Percentiles rank a stretch among this genome's conserved stretches.
Conservation (phyloP, 2,888 invertebrate species). For the Harpagoxenus sublaevis region DNA sequence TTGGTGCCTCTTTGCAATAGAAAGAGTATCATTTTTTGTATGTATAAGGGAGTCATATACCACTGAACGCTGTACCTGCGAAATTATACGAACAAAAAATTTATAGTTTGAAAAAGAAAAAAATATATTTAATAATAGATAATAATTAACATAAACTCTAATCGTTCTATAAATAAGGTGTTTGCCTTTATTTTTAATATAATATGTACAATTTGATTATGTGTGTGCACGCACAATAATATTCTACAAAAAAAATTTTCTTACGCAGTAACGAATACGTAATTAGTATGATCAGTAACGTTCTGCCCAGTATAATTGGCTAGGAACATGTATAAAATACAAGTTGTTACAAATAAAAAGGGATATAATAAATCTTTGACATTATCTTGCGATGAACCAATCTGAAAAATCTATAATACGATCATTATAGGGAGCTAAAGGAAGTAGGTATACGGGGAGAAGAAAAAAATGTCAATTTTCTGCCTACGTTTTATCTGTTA, state of each 20-base stretch:
- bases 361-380: neutral
- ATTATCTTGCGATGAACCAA: neutral
- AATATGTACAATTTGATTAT: neutral
- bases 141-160: no score
- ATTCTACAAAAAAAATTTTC: neutral
- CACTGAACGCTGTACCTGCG: neutral
- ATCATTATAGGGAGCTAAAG: neutral
- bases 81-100: no score
- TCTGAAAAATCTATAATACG: slow-evolving; percentile 9
- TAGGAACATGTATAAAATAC: slow-evolving; percentile 6
- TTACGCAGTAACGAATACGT: neutral
- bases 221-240: neutral
- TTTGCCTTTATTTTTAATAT: neutral
- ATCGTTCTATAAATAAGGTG: no score
- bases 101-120: no score
- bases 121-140: no score
- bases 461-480: neutral
- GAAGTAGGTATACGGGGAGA: neutral
- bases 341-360: neutral
- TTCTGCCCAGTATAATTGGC: neutral
- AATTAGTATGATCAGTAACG: slow-evolving; percentile 2
- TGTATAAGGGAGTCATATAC: neutral
- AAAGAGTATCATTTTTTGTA: slow-evolving; percentile 15
- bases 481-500: neutral
- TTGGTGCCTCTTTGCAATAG: neutral